Percentiles rank a stretch among this genome's conserved stretches.
Conservation (phyloP, 2,797 vertebrate species). For the Columba guinea region DNA sequence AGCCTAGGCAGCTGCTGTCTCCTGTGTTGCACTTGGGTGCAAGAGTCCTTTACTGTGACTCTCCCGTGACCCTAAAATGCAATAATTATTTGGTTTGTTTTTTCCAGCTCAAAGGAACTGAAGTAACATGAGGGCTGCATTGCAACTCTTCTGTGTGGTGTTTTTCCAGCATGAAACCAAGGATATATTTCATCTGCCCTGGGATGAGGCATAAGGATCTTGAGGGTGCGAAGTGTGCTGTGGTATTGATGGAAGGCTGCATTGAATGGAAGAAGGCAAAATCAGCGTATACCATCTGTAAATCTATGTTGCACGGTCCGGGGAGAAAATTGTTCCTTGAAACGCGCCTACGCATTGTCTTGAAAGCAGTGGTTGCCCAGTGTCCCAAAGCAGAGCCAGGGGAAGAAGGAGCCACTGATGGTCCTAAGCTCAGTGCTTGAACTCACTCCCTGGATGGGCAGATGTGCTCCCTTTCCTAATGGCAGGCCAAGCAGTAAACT, state of each 20-base stretch:
- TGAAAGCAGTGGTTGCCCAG: background rate
- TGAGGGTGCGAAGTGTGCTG: background rate
- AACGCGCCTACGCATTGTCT: background rate
- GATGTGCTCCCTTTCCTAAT: background rate
- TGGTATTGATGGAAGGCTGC: background rate
- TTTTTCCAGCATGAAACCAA: background rate
- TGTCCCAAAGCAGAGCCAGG: background rate
- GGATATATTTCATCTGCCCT: background rate
- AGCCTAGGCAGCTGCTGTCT: background rate
- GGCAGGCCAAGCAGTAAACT: background rate
- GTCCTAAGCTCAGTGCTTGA: background rate
- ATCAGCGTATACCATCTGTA: background rate
- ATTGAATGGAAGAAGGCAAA: background rate
- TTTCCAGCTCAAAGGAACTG: background rate
- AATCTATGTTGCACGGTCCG: accelerated
- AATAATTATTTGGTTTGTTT: background rate
- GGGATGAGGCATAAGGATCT: accelerated
- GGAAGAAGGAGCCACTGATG: background rate
- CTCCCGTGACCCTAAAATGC: background rate
- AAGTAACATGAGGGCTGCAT: background rate
- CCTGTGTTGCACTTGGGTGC: background rate
- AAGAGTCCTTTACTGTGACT: background rate
- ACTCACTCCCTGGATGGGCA: background rate
- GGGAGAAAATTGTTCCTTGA: background rate
- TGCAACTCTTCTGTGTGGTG: background rate